Conservation (phyloP, 2,113 vertebrate species). For the Tricholaema leucomelas region DNA sequence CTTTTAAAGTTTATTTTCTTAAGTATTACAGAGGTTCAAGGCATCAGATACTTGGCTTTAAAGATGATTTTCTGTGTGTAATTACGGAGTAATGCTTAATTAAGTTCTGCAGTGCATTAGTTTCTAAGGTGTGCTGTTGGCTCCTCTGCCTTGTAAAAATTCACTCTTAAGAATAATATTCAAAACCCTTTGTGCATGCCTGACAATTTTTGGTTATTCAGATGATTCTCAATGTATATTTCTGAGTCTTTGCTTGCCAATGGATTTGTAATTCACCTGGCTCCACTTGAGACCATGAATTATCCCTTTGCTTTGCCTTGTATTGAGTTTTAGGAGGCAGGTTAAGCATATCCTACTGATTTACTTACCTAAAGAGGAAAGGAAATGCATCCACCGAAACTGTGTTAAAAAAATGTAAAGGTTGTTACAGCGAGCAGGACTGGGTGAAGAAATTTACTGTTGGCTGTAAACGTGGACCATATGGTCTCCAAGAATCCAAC, state of each 20-base stretch:
- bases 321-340: constrained; percentile 29
- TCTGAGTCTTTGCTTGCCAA: background rate
- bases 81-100: background rate
- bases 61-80: background rate
- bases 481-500: background rate
- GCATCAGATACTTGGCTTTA: constrained; percentile 27
- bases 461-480: constrained; percentile 29
- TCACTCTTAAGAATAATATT: background rate
- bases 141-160: background rate
- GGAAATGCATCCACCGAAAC: constrained; percentile 27
- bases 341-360: background rate
- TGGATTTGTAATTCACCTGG: constrained; percentile 21
- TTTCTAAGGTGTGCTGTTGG: background rate
- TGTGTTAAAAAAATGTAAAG: background rate
- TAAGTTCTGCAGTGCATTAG: background rate
- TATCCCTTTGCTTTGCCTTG: constrained; percentile 4
- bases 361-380: background rate
- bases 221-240: background rate
- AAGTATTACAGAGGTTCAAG: constrained; percentile 14
- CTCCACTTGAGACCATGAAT: constrained; percentile 12
- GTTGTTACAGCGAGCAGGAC: background rate
- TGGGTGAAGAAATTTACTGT: constrained; percentile 21
- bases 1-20: constrained; percentile 47
- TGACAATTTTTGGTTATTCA: background rate
- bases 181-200: background rate